Conservation (phyloP, 2,888 invertebrate genomes). For the Tanypteryx hageni region DNA sequence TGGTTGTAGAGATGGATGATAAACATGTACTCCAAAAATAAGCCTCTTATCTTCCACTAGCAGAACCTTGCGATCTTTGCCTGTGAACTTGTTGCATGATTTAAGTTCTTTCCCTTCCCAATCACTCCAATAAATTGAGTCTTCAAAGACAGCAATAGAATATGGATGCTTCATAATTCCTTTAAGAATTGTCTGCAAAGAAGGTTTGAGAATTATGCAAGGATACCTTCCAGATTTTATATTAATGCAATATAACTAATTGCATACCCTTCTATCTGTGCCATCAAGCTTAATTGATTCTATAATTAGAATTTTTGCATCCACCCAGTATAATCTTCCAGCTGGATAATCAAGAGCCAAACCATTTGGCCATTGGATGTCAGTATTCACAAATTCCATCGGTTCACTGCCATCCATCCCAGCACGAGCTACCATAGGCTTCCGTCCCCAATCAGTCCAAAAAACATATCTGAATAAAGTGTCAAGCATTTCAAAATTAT, state of each 20-base stretch:
- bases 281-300: slow-evolving; percentile 83
- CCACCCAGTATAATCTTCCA: slow-evolving; percentile 91
- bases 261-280: slow-evolving; percentile 80
- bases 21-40: slow-evolving; percentile 84
- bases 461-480: slow-evolving; percentile 83
- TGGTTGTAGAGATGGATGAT: slow-evolving; percentile 82
- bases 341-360: slow-evolving; percentile 89
- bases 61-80: slow-evolving; percentile 79
- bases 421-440: slow-evolving; percentile 85
- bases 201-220: background rate
- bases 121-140: slow-evolving; percentile 93
- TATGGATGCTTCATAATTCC: slow-evolving; percentile 88
- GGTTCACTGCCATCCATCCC: slow-evolving; percentile 90
- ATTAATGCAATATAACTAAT: background rate
- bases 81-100: slow-evolving; percentile 86
- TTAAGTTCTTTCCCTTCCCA: slow-evolving; percentile 87
- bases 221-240: background rate
- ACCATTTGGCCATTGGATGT: slow-evolving; percentile 89
- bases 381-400: slow-evolving; percentile 78
- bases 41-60: slow-evolving; percentile 76
- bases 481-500: slow-evolving; percentile 28
- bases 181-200: slow-evolving; percentile 75
- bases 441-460: slow-evolving; percentile 93
- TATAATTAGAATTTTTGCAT: slow-evolving; percentile 83
- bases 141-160: slow-evolving; percentile 91